These are phyloP conservation scores for Steatornis caripensis DNA, from an alignment of 2,113 vertebrate genomes.

Conservation along the genomic window DNA sequence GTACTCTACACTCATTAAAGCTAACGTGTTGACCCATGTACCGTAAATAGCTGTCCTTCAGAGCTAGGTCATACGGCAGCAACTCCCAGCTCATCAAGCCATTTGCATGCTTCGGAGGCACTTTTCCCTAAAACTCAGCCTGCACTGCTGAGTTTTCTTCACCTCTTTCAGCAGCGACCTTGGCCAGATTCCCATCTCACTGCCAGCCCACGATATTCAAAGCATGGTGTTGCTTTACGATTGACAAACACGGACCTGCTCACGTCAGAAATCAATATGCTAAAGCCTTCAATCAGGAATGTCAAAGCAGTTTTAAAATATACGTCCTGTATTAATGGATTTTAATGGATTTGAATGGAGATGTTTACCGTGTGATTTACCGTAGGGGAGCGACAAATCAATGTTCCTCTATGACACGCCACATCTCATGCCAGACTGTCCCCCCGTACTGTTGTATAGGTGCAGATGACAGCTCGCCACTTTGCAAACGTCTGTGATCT, in stretches of 20 bases:
- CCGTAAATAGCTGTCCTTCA: conserved; percentile 41
- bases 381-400: neutral
- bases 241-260: neutral
- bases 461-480: neutral
- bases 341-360: neutral
- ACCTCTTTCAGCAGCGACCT: conserved; percentile 1
- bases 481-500: conserved; percentile 9
- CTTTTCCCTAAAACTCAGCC: neutral
- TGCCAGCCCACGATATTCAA: neutral
- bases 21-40: neutral
- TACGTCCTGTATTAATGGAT: neutral
- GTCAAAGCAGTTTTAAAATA: neutral
- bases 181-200: neutral
- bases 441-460: neutral
- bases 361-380: neutral
- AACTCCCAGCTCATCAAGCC: neutral
- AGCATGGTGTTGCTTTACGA: neutral
- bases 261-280: neutral
- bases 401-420: neutral
- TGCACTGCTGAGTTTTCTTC: neutral
- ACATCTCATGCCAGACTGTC: neutral
- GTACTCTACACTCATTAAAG: neutral
- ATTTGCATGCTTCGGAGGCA: neutral
- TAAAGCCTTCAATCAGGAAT: neutral
- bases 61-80: neutral